These are phyloP conservation scores for Oligia strigilis DNA, from an alignment of 2,888 invertebrate species.

Conservation along the genomic window DNA sequence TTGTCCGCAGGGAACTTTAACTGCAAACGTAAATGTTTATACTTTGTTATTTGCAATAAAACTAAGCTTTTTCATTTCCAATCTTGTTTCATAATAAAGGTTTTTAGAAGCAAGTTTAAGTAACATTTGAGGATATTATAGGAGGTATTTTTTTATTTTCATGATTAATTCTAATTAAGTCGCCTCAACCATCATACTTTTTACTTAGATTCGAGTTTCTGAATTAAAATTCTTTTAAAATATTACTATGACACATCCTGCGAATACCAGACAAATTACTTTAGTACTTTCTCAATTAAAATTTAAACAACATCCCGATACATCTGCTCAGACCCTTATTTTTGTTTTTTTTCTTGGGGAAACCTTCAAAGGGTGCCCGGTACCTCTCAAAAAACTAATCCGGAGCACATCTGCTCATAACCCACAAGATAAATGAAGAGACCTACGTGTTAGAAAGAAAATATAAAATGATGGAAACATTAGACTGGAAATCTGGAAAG, in stretches of 20 bases:
- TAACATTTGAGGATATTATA: not conserved
- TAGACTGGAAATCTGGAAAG: not conserved
- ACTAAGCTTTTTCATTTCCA: slow-evolving; percentile 17
- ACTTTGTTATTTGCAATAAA: slow-evolving; percentile 9
- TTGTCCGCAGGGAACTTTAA: slow-evolving; percentile 35
- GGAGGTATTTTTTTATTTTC: not conserved
- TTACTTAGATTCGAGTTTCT: not conserved
- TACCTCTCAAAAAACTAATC: too few relatives aligned
- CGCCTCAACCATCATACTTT: not conserved
- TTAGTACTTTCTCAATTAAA: not conserved
- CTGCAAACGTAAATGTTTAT: slow-evolving; percentile 34
- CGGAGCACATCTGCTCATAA: not conserved
- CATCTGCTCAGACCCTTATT: too few relatives aligned
- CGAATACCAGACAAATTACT: not conserved
- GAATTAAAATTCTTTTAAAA: not conserved
- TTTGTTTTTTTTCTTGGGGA: too few relatives aligned
- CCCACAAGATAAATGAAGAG: not conserved
- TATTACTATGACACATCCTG: too few relatives aligned
- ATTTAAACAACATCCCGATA: not conserved
- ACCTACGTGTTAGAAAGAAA: not conserved
- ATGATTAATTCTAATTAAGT: not conserved
- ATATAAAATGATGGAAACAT: not conserved
- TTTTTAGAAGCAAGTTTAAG: not conserved
- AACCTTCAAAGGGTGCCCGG: too few relatives aligned
- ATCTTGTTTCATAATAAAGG: not conserved